Conservation (phyloP, 2,888 invertebrate genomes). For the Thereva nobilitata region DNA sequence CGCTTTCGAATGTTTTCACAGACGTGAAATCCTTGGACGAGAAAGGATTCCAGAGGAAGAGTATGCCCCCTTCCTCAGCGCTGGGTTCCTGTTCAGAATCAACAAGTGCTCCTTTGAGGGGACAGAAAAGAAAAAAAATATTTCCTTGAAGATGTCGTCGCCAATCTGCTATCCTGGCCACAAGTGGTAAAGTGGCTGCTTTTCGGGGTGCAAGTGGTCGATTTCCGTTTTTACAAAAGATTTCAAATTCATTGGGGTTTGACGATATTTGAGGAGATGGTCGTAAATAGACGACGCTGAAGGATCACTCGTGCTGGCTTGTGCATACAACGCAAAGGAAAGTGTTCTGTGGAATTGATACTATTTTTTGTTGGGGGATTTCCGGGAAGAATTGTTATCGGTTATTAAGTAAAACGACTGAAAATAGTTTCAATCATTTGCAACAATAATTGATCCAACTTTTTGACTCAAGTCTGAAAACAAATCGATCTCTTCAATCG, state of each 20-base stretch:
- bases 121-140: conserved; percentile 8
- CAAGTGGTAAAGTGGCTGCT: neutral
- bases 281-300: neutral
- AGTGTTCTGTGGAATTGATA: too few relatives aligned
- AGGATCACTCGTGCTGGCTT: neutral
- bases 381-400: too few relatives aligned
- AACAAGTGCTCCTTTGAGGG: conserved; percentile 24
- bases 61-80: neutral
- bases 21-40: neutral
- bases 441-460: too few relatives aligned
- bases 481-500: too few relatives aligned
- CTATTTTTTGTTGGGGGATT: too few relatives aligned
- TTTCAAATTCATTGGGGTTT: conserved; percentile 9
- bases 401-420: too few relatives aligned
- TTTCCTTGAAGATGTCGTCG: conserved; percentile 12
- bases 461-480: too few relatives aligned
- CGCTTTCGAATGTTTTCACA: neutral
- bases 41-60: conserved; percentile 6
- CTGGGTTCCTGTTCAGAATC: conserved; percentile 11
- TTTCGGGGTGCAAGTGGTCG: conserved; percentile 22
- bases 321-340: neutral
- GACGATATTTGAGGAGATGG: conserved; percentile 11
- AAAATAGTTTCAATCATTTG: too few relatives aligned
- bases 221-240: conserved; percentile 7
- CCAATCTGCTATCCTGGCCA: conserved; percentile 1